A percentile compares a stretch with the other conserved stretches of the same genome.
Evolutionary conservation across 2,797 vertebrate genomes (phyloP).

Genomic region (Sciurus carolinensis): DNA sequence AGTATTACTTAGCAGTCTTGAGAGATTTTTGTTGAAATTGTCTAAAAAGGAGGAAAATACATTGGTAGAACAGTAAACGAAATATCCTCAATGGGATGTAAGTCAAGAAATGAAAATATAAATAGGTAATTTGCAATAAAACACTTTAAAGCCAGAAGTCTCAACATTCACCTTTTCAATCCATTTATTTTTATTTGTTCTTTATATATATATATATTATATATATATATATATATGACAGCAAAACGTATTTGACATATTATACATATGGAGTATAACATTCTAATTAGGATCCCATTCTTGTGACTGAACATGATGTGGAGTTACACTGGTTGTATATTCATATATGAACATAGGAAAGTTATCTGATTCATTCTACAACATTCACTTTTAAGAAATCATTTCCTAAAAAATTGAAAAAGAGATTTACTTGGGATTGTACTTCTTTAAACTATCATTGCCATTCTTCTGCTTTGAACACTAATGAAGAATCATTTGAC

Average conservation of each 20-base stretch:
- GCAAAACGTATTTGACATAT: too few relatives aligned
- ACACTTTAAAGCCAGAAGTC: background rate
- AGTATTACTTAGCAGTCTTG: background rate
- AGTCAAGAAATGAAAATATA: conserved; percentile 31
- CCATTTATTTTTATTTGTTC: too few relatives aligned
- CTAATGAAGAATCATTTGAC: conserved; percentile 42
- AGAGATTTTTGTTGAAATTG: background rate
- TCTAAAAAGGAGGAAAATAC: background rate
- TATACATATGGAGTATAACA: too few relatives aligned
- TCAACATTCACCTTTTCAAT: background rate
- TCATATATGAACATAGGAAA: too few relatives aligned
- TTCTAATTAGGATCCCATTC: too few relatives aligned
- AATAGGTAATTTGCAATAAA: conserved; percentile 12
- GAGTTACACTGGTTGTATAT: too few relatives aligned
- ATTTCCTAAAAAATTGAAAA: conserved; percentile 30
- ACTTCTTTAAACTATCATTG: conserved; percentile 27
- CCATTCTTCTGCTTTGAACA: conserved; percentile 31
- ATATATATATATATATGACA: too few relatives aligned
- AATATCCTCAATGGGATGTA: background rate
- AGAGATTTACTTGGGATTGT: background rate
- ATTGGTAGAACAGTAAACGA: background rate
- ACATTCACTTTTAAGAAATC: conserved; percentile 30
- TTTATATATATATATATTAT: too few relatives aligned
- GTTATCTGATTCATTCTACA: background rate
- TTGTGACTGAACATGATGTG: too few relatives aligned